Conservation (phyloP, 2,113 vertebrate species). For the Engystomops pustulosus region DNA sequence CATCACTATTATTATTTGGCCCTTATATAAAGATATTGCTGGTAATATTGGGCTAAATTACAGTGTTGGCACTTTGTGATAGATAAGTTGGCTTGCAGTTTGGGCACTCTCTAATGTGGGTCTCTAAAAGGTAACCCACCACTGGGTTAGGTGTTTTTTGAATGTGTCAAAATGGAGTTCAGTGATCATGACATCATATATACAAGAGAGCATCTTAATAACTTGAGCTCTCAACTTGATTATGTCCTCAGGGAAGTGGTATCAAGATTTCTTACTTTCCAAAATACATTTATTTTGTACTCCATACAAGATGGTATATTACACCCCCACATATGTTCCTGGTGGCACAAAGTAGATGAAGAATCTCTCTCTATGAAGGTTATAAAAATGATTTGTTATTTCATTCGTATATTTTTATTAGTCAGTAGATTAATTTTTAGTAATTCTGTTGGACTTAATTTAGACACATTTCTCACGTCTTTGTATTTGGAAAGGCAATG, state of each 20-base stretch:
- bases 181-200: too few species aligned
- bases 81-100: too few species aligned
- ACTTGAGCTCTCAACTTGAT: background rate
- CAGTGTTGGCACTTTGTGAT: too few species aligned
- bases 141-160: too few species aligned
- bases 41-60: too few species aligned
- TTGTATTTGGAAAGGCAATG: slow-evolving; percentile 38
- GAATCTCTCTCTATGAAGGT: background rate
- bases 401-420: slow-evolving; percentile 38
- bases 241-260: background rate
- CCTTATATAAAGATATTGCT: too few species aligned
- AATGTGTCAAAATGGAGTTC: too few species aligned
- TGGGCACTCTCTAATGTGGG: too few species aligned
- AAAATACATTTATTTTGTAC: background rate
- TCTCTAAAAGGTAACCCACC: too few species aligned
- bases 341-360: background rate
- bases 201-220: background rate
- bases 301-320: background rate
- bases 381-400: slow-evolving; percentile 39
- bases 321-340: slow-evolving; percentile 21
- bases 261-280: background rate
- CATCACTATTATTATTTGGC: too few species aligned
- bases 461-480: slow-evolving; percentile 41
- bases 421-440: slow-evolving; percentile 43
- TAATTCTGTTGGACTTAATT: slow-evolving; percentile 38